Percentiles rank a stretch among this genome's conserved stretches.
Evolutionary conservation across 1,140 invertebrate genomes (phyloP).

Genomic region (Lamellibrachia luymesi): DNA sequence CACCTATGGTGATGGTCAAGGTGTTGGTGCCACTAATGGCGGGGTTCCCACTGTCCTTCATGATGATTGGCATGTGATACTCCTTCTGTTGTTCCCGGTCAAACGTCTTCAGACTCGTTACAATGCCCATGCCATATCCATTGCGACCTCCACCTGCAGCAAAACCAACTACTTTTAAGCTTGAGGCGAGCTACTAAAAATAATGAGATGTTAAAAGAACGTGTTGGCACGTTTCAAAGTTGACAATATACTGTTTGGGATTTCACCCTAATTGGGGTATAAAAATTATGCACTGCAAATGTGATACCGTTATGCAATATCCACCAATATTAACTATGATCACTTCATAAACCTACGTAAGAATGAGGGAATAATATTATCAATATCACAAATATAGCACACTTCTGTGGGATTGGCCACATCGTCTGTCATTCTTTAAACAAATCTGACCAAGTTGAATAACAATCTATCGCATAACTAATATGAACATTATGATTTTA

Average conservation of each 20-base stretch:
- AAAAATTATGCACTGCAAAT: background rate
- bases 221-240: background rate
- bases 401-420: background rate
- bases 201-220: background rate
- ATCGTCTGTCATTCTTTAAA: slow-evolving; percentile 2
- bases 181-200: background rate
- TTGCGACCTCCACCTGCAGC: slow-evolving; percentile 49
- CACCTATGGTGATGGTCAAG: slow-evolving; percentile 91
- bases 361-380: too few species aligned
- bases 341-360: too few species aligned
- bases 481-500: background rate
- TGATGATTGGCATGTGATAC: slow-evolving; percentile 53
- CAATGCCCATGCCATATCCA: slow-evolving; percentile 85
- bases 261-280: background rate
- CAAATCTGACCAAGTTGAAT: background rate
- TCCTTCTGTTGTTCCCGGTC: slow-evolving; percentile 83
- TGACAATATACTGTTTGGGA: background rate
- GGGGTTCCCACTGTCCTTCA: slow-evolving; percentile 48
- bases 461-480: background rate
- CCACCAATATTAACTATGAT: background rate
- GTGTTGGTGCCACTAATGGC: slow-evolving; percentile 79
- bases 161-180: background rate
- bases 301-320: background rate
- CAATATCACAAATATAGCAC: too few species aligned
- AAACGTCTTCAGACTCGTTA: slow-evolving; percentile 79